Percentiles rank a stretch among this genome's conserved stretches.
These are phyloP conservation scores for Squalus acanthias DNA, from an alignment of 2,797 vertebrate genomes.

Conservation along the genomic window DNA sequence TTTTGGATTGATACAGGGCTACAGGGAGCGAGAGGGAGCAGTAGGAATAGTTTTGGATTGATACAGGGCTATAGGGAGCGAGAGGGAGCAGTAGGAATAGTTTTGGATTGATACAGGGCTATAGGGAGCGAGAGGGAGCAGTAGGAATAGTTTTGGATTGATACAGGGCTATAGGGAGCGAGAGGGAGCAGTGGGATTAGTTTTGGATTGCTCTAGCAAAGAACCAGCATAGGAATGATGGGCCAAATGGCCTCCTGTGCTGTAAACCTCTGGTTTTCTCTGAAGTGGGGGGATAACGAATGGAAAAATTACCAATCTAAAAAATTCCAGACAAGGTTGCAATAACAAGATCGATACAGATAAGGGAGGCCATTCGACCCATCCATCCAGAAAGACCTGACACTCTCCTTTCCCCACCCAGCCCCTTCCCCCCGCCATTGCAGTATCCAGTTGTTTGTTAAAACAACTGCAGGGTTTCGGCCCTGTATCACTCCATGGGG, in stretches of 20 bases:
- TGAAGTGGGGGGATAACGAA: too few relatives aligned
- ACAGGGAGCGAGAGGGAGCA: neutral
- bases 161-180: neutral
- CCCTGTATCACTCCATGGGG: too few relatives aligned
- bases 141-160: neutral
- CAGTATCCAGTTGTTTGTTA: neutral
- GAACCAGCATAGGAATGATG: neutral
- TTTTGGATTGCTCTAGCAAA: neutral
- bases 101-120: neutral
- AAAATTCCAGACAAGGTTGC: neutral
- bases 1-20: neutral
- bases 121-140: too few relatives aligned
- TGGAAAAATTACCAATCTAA: neutral
- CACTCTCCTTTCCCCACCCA: neutral
- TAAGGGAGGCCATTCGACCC: neutral
- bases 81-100: neutral
- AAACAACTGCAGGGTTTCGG: neutral
- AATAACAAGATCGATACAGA: neutral
- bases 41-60: neutral
- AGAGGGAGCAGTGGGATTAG: neutral
- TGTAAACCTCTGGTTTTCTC: neutral
- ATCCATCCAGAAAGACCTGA: neutral
- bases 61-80: too few relatives aligned
- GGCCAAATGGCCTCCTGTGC: neutral
- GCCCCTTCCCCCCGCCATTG: too few relatives aligned